Base-by-base conservation (phyloP, 2,888 invertebrate species). In the Molorchus minor region DNA sequence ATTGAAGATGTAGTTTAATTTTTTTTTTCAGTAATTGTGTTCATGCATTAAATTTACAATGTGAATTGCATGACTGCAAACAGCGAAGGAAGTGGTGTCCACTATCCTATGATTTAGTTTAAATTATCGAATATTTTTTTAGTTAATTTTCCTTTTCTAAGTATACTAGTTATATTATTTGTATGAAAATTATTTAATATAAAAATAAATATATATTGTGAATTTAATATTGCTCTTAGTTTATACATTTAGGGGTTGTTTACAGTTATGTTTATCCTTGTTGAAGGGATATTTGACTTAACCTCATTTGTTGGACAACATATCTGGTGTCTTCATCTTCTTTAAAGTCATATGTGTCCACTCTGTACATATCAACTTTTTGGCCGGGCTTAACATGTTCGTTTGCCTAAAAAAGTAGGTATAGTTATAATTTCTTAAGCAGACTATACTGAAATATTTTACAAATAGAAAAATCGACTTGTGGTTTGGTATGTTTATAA, bases 311-410 rank as follows among this genome's bases (percentile, higher is more conserved):
- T 33, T 76, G 70, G n/a, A 79, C 54, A 2, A 80, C 79, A 64
- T 80, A 81, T 49, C 71, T 65, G 8, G 80, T 80, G 60, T 81
- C 81, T 54, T 68, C 65, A 15, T 74, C 74, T 67, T 81, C 81
- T 20, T 71, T 69, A 46, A 69, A 68, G 41, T 72, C 75, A 40
- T n/a, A n/a, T n/a, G n/a, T n/a, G n/a, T 71, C 66, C 7, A 71
- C 71, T 35, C 68, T 62, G 49, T 73, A 73, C 25, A 57, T 67
- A 45, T 71, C 73, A 8, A 70, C 19, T 46, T 66, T 55, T 47
- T 61, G 66, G 40, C 68, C 67, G 16, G 51, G 52, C n/a, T n/a
- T n/a, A 5, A 55, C 19, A 16, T 58, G 53, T 35, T 59, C 54
- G 16, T 21, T 29, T n/a, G 45, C 44, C 63, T 64, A 35, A 43